A percentile compares a stretch with the other conserved stretches of the same genome.
These are phyloP conservation scores for Ptychoptera albimana DNA, from an alignment of 2,888 invertebrate genomes.

Conservation along the genomic window DNA sequence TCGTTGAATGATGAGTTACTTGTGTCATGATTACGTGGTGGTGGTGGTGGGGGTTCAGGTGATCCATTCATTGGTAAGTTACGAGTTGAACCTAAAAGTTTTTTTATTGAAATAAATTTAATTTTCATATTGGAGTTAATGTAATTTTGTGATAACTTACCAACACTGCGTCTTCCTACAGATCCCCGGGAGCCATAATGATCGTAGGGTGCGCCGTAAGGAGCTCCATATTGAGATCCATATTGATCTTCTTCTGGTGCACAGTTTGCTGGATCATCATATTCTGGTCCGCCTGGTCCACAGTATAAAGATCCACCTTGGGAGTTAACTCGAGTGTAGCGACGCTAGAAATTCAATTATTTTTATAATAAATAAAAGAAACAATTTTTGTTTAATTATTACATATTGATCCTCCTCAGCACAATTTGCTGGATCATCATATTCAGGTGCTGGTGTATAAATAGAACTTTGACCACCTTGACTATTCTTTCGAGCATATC, in stretches of 20 bases:
- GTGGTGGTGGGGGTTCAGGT: constrained; percentile 55
- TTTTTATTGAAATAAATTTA: not conserved
- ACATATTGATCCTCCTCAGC: constrained; percentile 85
- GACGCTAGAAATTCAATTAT: constrained; percentile 29
- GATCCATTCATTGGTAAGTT: constrained; percentile 36
- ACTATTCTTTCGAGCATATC: constrained; percentile 54
- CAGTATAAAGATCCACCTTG: constrained; percentile 45
- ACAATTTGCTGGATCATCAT: constrained; percentile 86
- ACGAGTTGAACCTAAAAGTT: constrained; percentile 26
- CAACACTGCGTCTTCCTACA: constrained; percentile 49
- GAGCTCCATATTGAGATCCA: constrained; percentile 60
- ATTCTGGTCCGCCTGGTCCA: constrained; percentile 59
- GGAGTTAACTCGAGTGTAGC: constrained; percentile 54
- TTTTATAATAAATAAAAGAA: not conserved
- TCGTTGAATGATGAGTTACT: constrained; percentile 77
- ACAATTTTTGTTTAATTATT: constrained; percentile 13
- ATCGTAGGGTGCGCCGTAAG: constrained; percentile 74
- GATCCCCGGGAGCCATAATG: constrained; percentile 79
- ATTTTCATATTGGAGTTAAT: not conserved
- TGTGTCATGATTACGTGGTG: constrained; percentile 66
- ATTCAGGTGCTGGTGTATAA: constrained; percentile 72
- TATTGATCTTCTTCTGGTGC: constrained; percentile 85
- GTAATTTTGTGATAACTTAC: constrained; percentile 15
- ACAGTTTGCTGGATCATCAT: constrained; percentile 86
- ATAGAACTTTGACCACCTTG: constrained; percentile 70